Conservation (phyloP, 2,113 vertebrate genomes). For the Percina caprodes region DNA sequence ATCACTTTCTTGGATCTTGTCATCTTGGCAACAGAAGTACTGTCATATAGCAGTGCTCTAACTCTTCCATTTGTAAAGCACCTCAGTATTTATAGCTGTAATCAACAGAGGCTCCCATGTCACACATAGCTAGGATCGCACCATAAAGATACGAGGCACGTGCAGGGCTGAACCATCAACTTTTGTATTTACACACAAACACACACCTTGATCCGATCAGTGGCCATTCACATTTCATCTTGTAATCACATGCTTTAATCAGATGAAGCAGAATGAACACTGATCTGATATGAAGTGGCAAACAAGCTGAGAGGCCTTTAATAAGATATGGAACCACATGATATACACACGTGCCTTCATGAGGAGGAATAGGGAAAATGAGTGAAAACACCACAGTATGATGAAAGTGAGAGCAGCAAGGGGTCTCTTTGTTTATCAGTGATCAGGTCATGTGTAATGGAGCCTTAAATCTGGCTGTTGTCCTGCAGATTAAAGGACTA, state of each 20-base stretch:
- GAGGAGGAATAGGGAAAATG: not conserved
- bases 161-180: not conserved
- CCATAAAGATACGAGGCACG: not conserved
- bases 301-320: conserved; percentile 28
- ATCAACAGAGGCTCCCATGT: not conserved
- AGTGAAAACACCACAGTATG: conserved; percentile 7
- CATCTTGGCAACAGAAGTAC: not conserved
- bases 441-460: conserved; percentile 31
- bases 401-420: conserved; percentile 16
- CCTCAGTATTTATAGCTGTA: conserved; percentile 10
- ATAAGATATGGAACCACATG: conserved; percentile 45
- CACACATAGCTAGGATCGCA: not conserved
- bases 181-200: not conserved
- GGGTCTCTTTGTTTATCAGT: conserved; percentile 66
- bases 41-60: not conserved
- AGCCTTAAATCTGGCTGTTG: conserved; percentile 19
- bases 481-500: conserved; percentile 20
- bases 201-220: conserved; percentile 17
- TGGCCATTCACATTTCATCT: conserved; percentile 1
- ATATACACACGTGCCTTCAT: conserved; percentile 31
- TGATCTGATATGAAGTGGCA: conserved; percentile 48
- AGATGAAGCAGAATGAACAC: conserved; percentile 22
- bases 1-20: not conserved
- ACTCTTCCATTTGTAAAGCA: not conserved
- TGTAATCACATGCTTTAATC: conserved; percentile 42